phyloP scores from a whole-genome alignment of 2,797 vertebrate species.

The Paratrypauchen microcephalus region DNA sequence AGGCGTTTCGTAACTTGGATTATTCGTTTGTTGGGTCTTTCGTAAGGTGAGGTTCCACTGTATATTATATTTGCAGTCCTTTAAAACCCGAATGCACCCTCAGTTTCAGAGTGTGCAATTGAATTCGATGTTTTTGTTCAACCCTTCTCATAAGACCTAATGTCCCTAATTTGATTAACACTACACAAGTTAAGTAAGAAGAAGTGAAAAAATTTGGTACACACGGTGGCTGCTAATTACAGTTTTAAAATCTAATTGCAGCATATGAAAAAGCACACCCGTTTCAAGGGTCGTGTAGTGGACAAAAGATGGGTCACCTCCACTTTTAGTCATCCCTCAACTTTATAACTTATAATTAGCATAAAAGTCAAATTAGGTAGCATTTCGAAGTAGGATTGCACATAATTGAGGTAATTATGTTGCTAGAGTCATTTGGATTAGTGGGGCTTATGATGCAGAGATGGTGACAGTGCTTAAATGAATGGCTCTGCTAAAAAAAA shows the following conservation, averaged over 20 bases:
- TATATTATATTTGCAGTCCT: too few species aligned
- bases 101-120: too few species aligned
- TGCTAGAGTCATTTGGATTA: constrained; percentile 7
- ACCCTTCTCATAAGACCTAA: too few species aligned
- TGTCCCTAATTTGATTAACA: too few species aligned
- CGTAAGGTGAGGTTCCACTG: too few species aligned
- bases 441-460: constrained; percentile 9
- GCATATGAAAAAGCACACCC: neutral
- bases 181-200: too few species aligned
- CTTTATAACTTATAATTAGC: constrained; percentile 5
- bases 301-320: neutral
- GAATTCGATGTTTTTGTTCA: too few species aligned
- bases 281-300: neutral
- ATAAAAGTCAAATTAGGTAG: constrained; percentile 8
- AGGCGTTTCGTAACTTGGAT: too few species aligned
- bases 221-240: neutral
- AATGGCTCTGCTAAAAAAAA: constrained; percentile 10
- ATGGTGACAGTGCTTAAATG: constrained; percentile 5
- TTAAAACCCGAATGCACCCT: too few species aligned
- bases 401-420: constrained; percentile 14
- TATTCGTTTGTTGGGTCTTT: too few species aligned
- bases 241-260: neutral
- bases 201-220: too few species aligned
- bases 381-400: constrained; percentile 10
- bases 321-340: neutral